These are phyloP conservation scores for Vireo griseus DNA, from an alignment of 2,797 vertebrate genomes.

Conservation along the genomic window DNA sequence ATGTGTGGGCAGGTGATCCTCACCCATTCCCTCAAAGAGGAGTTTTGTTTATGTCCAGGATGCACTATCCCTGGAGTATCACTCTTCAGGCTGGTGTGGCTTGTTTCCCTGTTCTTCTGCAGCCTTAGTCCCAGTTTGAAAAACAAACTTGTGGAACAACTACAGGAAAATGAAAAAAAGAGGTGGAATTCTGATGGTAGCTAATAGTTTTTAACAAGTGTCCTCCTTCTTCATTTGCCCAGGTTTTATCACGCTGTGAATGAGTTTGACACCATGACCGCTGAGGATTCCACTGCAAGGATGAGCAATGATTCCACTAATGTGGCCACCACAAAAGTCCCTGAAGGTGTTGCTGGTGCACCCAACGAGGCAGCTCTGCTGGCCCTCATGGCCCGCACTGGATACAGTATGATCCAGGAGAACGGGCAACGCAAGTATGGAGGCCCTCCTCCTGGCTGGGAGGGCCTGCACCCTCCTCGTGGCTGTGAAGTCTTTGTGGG, in stretches of 20 bases:
- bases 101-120: neutral
- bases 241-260: constrained; percentile 85
- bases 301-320: constrained; percentile 87
- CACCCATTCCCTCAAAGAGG: neutral
- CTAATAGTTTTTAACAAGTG: neutral
- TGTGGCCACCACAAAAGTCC: constrained; percentile 75
- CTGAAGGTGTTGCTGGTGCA: constrained; percentile 87
- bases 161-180: neutral
- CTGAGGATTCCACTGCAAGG: constrained; percentile 90
- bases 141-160: neutral
- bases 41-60: neutral
- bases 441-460: constrained; percentile 92
- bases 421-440: constrained; percentile 97
- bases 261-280: constrained; percentile 96
- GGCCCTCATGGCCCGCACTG: constrained; percentile 90
- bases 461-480: constrained; percentile 84
- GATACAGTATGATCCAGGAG: constrained; percentile 94
- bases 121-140: neutral
- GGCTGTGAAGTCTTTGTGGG: constrained; percentile 98
- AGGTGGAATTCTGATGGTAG: neutral
- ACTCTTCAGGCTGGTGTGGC: neutral
- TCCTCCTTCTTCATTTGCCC: neutral
- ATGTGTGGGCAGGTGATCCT: neutral
- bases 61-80: neutral
- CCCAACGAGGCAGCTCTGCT: constrained; percentile 88